Percentiles rank a stretch among this genome's conserved stretches.
Evolutionary conservation across 2,797 vertebrate species (phyloP).

Genomic region (Muscicapa striata): DNA sequence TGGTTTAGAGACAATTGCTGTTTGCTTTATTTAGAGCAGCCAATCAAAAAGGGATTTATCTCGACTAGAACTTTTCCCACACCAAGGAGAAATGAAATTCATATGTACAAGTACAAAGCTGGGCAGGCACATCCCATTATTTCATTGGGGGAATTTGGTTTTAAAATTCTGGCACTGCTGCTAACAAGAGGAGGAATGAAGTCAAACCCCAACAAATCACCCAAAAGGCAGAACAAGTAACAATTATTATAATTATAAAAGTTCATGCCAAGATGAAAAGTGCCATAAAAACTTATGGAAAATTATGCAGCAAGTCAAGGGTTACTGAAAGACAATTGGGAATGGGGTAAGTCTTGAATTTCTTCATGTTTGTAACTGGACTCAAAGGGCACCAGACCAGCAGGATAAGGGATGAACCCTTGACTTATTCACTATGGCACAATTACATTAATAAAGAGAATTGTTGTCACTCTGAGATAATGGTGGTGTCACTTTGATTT

Average conservation of each 20-base stretch:
- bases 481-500: not conserved
- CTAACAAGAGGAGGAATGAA: not conserved
- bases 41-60: constrained; percentile 24
- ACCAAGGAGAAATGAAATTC: constrained; percentile 11
- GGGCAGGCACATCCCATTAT: not conserved
- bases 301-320: not conserved
- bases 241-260: not conserved
- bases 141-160: not conserved
- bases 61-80: not conserved
- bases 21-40: constrained; percentile 20
- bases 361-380: not conserved
- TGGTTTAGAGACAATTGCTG: not conserved
- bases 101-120: not conserved
- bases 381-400: not conserved
- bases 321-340: not conserved
- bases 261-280: not conserved
- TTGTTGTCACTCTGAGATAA: not conserved
- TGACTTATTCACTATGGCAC: not conserved
- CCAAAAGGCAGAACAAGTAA: not conserved
- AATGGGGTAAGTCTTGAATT: not conserved
- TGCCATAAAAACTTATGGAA: not conserved
- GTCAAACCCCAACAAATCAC: not conserved
- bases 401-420: not conserved
- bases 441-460: not conserved
- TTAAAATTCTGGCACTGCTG: not conserved